Base-by-base conservation (phyloP, 2,797 vertebrate species). In the Arnoldichthys spilopterus region DNA sequence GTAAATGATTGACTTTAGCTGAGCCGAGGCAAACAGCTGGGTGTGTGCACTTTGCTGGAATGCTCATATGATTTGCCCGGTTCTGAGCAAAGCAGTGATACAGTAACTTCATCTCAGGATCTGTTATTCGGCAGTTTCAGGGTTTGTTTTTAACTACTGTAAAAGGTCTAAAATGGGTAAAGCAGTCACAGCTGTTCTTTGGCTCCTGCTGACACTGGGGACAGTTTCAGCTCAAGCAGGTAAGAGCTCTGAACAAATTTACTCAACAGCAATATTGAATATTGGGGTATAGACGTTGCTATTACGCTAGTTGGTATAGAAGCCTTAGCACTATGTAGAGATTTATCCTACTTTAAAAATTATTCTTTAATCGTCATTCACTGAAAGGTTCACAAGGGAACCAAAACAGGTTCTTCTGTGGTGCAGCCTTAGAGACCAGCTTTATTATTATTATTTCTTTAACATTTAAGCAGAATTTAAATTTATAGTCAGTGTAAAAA, bases 171-270 rank as follows among this genome's bases (percentile, higher is more conserved):
- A 79, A 1, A 93, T 91, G 90, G 83, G 26, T 0, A 87, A 75
- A 62, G 8, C 45, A 0, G 20, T 43, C 6, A 24, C 82, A 34
- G 37, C 85, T 58, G 15, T 85, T 26, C 80, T 86, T 15, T 89
- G 88, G 2, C 72, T 96, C 77, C 83, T 96, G 8, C 47, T 86
- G 0, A 34, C 1, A 0, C 73, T 91, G 18, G 82, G 87, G 3
- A 81, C 76, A 0, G 92, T 71, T 54, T 82, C 66, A 80, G 94
- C 95, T 70, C 96, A 97, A 87, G 30, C 89, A 92, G 95, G 96
- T 98, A 86, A 58, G 72, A 59, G 16, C 9, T 49, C 26, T n/a
- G 4, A 24, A 20, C 54, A 1, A 4, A 6, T 28, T 26, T 28
- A 4, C 5, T n/a, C 6, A 20, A 53, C 37, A 40, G 37, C 12